Conservation (phyloP, 2,888 invertebrate species). For the Deroplatys truncata region DNA sequence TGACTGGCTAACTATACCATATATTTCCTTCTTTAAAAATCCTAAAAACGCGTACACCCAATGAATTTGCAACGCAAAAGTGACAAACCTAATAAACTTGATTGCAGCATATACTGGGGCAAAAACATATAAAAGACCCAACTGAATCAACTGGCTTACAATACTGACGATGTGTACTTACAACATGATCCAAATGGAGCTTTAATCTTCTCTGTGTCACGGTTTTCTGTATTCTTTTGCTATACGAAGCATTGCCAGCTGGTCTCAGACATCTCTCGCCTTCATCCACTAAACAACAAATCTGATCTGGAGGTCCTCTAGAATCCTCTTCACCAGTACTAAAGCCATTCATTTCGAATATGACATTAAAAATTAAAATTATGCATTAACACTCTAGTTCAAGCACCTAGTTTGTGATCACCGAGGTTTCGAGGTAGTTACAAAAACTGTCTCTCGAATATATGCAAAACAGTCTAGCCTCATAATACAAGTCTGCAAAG, state of each 20-base stretch:
- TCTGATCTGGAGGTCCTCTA: conserved; percentile 80
- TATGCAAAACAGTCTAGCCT: not conserved
- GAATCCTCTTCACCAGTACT: conserved; percentile 90
- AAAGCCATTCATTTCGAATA: conserved; percentile 77
- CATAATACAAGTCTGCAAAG: not conserved
- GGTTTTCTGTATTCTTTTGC: conserved; percentile 93
- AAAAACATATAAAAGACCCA: too few species aligned
- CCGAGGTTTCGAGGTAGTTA: not conserved
- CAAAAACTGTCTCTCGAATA: not conserved
- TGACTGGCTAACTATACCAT: too few species aligned
- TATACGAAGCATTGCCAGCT: conserved; percentile 93
- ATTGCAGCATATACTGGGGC: too few species aligned
- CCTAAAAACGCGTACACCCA: too few species aligned
- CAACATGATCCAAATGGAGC: conserved; percentile 77
- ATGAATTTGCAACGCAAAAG: too few species aligned
- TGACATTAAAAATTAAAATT: conserved; percentile 38
- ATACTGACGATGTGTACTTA: conserved; percentile 43
- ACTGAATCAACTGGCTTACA: too few species aligned
- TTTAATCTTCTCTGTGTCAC: conserved; percentile 87
- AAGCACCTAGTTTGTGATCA: not conserved
- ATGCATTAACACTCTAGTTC: not conserved
- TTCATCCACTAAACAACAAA: conserved; percentile 90
- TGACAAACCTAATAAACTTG: too few species aligned
- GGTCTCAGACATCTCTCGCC: conserved; percentile 79
- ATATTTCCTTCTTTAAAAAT: too few species aligned